Percentiles rank a stretch among this genome's conserved stretches.
Conservation (phyloP, 2,888 invertebrate species). For the Drosophila kanekoi region DNA sequence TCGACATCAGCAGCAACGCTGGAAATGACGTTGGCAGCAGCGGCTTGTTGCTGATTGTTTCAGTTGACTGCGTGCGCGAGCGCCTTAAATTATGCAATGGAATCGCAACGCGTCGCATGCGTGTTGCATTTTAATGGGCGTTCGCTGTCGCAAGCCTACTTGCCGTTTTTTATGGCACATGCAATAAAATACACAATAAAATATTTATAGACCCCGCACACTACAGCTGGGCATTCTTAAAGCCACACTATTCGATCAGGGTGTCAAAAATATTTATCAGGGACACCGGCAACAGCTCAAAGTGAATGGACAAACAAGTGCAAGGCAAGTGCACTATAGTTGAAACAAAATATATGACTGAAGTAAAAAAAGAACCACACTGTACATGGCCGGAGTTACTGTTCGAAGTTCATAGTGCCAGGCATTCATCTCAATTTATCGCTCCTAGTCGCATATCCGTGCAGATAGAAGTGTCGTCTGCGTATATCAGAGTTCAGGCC, state of each 20-base stretch:
- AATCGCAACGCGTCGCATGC: conserved; percentile 64
- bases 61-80: conserved; percentile 57
- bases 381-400: conserved; percentile 28
- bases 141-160: conserved; percentile 18
- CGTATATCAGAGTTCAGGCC: conserved; percentile 51
- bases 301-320: conserved; percentile 41
- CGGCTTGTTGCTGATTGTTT: conserved; percentile 54
- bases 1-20: conserved; percentile 50
- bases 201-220: conserved; percentile 54
- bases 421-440: conserved; percentile 79
- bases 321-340: conserved; percentile 60
- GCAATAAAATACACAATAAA: conserved; percentile 61
- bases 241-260: conserved; percentile 18
- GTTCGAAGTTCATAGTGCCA: conserved; percentile 22
- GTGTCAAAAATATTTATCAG: conserved; percentile 42
- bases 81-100: conserved; percentile 77
- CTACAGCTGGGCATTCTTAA: conserved; percentile 28
- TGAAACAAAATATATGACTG: conserved; percentile 21
- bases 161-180: conserved; percentile 48
- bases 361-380: conserved; percentile 2
- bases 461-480: conserved; percentile 70
- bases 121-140: conserved; percentile 73
- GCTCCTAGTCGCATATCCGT: conserved; percentile 58
- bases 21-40: conserved; percentile 39
- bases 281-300: conserved; percentile 8